These are phyloP conservation scores for Neomonachus schauinslandi DNA, from an alignment of 2,113 vertebrate genomes.

Conservation along the genomic window DNA sequence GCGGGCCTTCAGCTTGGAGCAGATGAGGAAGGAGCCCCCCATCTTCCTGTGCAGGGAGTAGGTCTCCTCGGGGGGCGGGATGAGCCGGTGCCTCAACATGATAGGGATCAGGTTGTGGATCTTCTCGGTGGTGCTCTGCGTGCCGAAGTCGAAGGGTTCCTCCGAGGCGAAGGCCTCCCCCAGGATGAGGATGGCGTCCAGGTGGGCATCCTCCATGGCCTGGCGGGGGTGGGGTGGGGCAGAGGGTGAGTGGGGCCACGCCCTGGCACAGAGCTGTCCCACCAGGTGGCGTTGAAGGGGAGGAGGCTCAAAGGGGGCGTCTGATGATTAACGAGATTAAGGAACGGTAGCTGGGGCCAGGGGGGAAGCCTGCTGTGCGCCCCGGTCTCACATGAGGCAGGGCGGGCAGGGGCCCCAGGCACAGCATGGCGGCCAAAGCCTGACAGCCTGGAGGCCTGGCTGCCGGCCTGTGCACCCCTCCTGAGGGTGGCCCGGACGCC, in stretches of 20 bases:
- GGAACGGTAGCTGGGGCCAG: no score
- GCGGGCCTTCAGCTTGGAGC: constrained; percentile 94
- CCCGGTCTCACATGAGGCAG: no score
- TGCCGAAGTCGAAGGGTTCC: constrained; percentile 92
- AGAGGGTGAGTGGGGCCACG: background rate
- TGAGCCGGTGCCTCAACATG: constrained; percentile 96
- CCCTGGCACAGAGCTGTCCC: background rate
- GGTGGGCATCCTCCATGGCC: constrained; percentile 96
- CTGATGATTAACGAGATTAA: no score
- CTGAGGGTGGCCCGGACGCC: no score
- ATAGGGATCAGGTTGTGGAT: constrained; percentile 97
- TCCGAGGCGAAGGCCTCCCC: constrained; percentile 95
- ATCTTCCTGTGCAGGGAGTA: constrained; percentile 99
- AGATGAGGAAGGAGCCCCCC: constrained; percentile 99
- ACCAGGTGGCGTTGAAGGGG: background rate
- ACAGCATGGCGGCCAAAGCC: no score
- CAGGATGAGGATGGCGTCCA: constrained; percentile 97
- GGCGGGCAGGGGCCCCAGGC: no score
- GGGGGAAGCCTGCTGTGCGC: no score
- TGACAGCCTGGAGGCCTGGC: no score
- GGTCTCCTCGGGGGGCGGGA: constrained; percentile 97
- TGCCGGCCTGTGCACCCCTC: no score
- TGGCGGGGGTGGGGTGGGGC: constrained; percentile 71
- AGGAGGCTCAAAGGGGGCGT: background rate
- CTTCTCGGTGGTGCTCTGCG: constrained; percentile 95